Percentiles rank a stretch among this genome's conserved stretches.
phyloP scores from a whole-genome alignment of 1,140 invertebrate species.

The Antheraea mylitta region DNA sequence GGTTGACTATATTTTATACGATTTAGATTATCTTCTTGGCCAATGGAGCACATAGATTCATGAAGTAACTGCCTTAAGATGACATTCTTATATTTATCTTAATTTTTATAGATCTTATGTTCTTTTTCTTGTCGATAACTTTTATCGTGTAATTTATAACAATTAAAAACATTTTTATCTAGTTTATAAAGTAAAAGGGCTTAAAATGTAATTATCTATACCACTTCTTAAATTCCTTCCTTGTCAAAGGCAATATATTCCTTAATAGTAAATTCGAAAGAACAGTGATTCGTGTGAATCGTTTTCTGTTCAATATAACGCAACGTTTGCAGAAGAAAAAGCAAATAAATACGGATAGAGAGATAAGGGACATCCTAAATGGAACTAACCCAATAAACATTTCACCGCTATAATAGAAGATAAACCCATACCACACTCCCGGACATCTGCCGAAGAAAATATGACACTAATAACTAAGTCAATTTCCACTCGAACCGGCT shows the following conservation, averaged over 20 bases:
- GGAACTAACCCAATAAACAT: slow-evolving; percentile 5
- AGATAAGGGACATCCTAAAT: not conserved
- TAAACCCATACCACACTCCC: slow-evolving; percentile 21
- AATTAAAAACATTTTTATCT: no score
- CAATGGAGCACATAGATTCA: no score
- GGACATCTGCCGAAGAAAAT: slow-evolving; percentile 40
- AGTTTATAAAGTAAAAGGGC: no score
- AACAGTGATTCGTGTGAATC: not conserved
- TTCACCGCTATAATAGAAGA: slow-evolving; percentile 19
- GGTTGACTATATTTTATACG: no score
- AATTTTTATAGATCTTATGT: no score
- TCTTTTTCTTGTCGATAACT: no score
- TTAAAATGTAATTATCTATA: no score
- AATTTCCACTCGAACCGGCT: slow-evolving; percentile 38
- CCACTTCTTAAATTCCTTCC: not conserved
- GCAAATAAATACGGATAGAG: slow-evolving; percentile 1
- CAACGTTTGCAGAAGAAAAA: not conserved
- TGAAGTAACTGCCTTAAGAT: no score
- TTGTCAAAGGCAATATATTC: not conserved
- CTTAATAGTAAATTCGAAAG: not conserved
- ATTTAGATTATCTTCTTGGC: no score
- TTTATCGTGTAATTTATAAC: no score
- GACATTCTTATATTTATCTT: no score
- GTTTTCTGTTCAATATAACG: not conserved
- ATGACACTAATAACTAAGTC: slow-evolving; percentile 49